Conservation (phyloP, 2,113 vertebrate species). For the Meles meles region DNA sequence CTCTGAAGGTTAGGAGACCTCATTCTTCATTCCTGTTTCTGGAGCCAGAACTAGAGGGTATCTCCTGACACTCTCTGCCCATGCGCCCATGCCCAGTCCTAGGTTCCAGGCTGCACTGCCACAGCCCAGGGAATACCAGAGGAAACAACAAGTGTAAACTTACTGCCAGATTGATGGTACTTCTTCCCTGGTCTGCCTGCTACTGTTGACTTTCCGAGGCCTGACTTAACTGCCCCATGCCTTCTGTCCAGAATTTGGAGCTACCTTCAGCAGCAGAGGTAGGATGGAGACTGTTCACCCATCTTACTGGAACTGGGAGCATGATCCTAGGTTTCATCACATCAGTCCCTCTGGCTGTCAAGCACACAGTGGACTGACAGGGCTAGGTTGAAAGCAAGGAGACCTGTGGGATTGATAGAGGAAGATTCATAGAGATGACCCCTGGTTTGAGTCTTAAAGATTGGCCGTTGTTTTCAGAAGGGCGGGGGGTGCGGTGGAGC, state of each 20-base stretch:
- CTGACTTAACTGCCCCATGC: not conserved
- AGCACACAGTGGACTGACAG: accelerated
- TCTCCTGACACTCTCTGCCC: not conserved
- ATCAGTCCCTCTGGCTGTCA: not conserved
- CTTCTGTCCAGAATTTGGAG: not conserved
- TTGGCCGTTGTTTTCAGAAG: not conserved
- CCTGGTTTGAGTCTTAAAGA: not conserved
- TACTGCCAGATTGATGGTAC: not conserved
- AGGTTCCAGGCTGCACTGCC: not conserved
- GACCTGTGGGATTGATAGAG: not conserved
- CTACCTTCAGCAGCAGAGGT: not conserved
- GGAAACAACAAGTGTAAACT: not conserved
- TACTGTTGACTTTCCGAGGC: not conserved
- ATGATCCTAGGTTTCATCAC: not conserved
- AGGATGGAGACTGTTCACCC: not conserved
- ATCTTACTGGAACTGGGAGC: not conserved
- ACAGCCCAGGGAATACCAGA: not conserved
- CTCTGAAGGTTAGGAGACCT: not conserved
- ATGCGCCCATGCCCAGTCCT: not conserved
- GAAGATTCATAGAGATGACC: not conserved
- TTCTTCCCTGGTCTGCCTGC: not conserved
- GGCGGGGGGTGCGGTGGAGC: not conserved
- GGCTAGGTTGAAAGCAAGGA: not conserved
- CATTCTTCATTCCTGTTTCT: not conserved
- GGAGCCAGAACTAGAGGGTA: not conserved